These are phyloP conservation scores for Spea multiplicata DNA, from an alignment of 2,113 vertebrate genomes.

Conservation along the genomic window DNA sequence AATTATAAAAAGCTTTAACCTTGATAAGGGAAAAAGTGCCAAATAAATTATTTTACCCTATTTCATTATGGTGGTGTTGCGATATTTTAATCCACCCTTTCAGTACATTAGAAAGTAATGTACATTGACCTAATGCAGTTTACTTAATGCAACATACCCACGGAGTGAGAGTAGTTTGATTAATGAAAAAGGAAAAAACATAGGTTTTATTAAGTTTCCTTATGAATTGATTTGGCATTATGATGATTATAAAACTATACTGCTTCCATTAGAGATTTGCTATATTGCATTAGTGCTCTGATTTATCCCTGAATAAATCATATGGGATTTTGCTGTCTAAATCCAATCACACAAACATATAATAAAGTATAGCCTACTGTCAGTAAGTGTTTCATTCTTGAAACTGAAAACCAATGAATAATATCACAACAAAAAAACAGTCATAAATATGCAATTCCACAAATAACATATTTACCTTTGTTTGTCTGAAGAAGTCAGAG, in stretches of 20 bases:
- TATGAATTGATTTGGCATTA: constrained; percentile 10
- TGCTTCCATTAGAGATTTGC: constrained; percentile 25
- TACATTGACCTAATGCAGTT: not conserved
- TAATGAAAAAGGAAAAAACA: too few species aligned
- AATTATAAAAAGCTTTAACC: too few species aligned
- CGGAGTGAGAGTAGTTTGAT: not conserved
- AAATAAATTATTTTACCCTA: too few species aligned
- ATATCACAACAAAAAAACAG: not conserved
- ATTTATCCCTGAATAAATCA: constrained; percentile 20
- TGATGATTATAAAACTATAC: constrained; percentile 15
- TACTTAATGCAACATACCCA: not conserved
- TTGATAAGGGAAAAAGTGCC: too few species aligned
- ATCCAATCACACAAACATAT: constrained; percentile 22
- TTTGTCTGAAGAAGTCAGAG: not conserved
- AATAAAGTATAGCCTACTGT: constrained; percentile 17
- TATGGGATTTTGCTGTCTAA: constrained; percentile 22
- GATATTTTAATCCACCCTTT: too few species aligned
- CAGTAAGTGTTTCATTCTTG: not conserved
- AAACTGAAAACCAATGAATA: constrained; percentile 6
- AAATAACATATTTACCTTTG: not conserved
- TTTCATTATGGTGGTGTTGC: too few species aligned
- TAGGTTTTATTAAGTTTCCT: not conserved
- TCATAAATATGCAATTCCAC: not conserved
- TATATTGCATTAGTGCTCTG: constrained; percentile 21
- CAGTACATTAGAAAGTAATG: not conserved